Evolutionary conservation across 1,140 invertebrate species (phyloP), one percentile per base, ranked within the genome.

Genomic region (Drosophila rufa): DNA sequence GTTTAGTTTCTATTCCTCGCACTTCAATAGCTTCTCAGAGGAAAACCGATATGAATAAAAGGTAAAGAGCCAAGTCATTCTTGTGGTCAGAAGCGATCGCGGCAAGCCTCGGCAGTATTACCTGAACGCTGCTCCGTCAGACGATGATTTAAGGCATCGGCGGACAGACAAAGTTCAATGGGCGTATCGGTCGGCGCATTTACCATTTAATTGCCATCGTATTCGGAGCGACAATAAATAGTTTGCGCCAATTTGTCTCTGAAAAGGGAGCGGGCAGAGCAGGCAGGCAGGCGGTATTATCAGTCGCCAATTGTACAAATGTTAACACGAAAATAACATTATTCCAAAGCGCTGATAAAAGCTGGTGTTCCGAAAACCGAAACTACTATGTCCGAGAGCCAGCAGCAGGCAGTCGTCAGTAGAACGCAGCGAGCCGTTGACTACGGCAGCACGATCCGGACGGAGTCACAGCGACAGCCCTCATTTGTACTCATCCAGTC

Each of bases 271-370:
- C 14, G 40, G 15, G 5, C 15, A 42, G 40, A 25, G 22, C 2
- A 15, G 38, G 36, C 14, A 40, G 40, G 15, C 40, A n/a, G 59
- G 38, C 25, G 36, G 42, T 65, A 75, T 82, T 86, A 87, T 86
- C 83, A 87, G 80, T 76, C 62, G 36, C 14, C 30, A 68, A 69
- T 17, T 62, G 73, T 78, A 48, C 38, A 36, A 55, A 57, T 71
- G 58, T 70, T 78, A 75, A 87, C 84, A 87, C 76, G 85, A 79
- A 87, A 87, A 87, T 42, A 89, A 78, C 84, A 87, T 87, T 87
- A 87, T 89, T 78, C 27, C 25, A 27, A 25, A 45, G 5, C 27
- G 25, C 59, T 70, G 83, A 87, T 87, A 87, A 87, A 55, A 19
- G 33, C 22, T 30, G 40, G 38, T 25, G 8, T 53, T 19, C 36